A percentile compares a stretch with the other conserved stretches of the same genome.
phyloP scores from a whole-genome alignment of 2,888 invertebrate species.

The Abrostola triplasia region DNA sequence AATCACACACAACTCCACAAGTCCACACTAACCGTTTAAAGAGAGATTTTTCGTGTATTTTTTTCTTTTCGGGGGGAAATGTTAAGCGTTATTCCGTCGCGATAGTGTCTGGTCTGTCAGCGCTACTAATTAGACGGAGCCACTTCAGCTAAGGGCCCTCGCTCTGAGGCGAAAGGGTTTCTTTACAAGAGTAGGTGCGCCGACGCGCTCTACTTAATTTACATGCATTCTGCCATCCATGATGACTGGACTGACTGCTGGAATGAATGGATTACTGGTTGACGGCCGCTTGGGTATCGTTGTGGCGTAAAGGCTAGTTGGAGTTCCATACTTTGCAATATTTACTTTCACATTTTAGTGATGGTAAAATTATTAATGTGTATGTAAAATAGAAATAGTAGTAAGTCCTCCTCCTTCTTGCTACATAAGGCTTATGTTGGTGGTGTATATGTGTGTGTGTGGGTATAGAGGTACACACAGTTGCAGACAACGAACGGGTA shows the following conservation, averaged over 20 bases:
- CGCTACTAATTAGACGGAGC: constrained; percentile 66
- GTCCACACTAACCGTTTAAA: not conserved
- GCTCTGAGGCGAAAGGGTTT: constrained; percentile 58
- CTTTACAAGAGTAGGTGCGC: constrained; percentile 54
- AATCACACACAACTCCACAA: not conserved
- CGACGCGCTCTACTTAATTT: constrained; percentile 62
- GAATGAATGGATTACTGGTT: constrained; percentile 28
- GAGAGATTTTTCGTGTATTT: not conserved
- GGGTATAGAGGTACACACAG: too few species aligned
- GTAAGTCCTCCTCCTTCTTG: too few species aligned
- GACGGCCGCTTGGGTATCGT: constrained; percentile 16
- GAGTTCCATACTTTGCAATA: not conserved
- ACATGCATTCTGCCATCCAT: constrained; percentile 47
- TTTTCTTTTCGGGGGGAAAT: constrained; percentile 22
- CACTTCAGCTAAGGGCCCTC: constrained; percentile 64
- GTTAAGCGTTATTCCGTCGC: constrained; percentile 23
- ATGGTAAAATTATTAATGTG: too few species aligned
- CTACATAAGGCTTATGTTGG: too few species aligned
- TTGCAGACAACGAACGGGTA: too few species aligned
- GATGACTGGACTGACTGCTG: constrained; percentile 22
- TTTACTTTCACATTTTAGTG: too few species aligned
- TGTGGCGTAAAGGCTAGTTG: not conserved
- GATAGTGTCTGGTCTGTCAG: constrained; percentile 45
- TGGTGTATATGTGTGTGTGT: too few species aligned
- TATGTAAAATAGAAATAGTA: too few species aligned